Evolutionary conservation across 2,888 invertebrate genomes (phyloP).

Genomic region (Polymixis flavicincta): DNA sequence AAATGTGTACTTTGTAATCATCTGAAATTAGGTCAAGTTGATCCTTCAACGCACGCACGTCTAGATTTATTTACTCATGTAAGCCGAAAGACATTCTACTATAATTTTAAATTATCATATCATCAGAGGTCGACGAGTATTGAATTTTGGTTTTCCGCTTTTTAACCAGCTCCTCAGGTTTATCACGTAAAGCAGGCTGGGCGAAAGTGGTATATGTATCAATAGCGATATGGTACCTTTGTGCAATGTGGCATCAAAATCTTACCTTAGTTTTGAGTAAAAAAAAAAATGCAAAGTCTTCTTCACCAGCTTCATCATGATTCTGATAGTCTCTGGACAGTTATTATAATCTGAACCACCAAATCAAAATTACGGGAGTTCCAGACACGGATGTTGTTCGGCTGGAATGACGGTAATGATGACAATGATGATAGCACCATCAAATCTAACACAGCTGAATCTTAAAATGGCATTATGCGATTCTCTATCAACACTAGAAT

Average conservation of each 20-base stretch:
- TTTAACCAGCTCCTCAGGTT: no score
- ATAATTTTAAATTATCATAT: neutral
- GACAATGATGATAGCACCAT: neutral
- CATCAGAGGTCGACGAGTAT: no score
- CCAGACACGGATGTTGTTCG: no score
- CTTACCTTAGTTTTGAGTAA: no score
- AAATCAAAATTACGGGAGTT: neutral
- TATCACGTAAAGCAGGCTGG: no score
- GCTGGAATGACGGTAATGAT: no score
- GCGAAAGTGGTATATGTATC: no score
- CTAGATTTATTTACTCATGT: conserved; percentile 3
- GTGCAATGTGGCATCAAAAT: no score
- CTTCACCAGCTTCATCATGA: no score
- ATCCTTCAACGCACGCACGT: neutral
- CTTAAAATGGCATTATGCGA: neutral
- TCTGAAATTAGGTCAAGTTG: conserved; percentile 50
- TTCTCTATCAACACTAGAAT: neutral
- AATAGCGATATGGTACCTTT: no score
- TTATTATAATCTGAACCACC: neutral
- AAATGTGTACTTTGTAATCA: conserved; percentile 38
- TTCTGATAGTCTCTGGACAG: neutral
- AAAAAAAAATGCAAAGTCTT: no score
- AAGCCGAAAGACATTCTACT: neutral
- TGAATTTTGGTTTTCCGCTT: no score
- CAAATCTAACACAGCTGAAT: neutral